Evolutionary conservation across 2,797 vertebrate genomes (phyloP), one percentile per base, ranked within the genome.

Genomic region (Vultur gryphus): DNA sequence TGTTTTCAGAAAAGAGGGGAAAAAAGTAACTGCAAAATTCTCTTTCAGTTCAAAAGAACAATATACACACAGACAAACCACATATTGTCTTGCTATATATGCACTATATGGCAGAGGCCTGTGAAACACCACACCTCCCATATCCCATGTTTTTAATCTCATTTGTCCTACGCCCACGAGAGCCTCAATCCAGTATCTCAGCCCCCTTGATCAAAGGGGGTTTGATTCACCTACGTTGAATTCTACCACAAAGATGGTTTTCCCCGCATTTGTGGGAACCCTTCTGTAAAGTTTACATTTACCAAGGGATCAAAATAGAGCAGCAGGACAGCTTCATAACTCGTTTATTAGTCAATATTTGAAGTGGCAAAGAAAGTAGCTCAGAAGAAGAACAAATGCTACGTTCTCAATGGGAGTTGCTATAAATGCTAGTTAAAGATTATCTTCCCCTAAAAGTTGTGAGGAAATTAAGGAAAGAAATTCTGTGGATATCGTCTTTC

Each of bases 101-200:
- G 19, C 25, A 12, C 13, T 12, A 3, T 3, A 33, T 8, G 21
- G n/a, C 51, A 66, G 48, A 54, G 20, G 18, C 29, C 17, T 3
- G 6, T 15, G 31, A 39, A 71, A 49, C 31, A 55, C 10, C 55
- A 41, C 28, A 43, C 11, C 23, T 26, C 20, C 66, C 37, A 4
- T 6, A 18, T 18, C 39, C 16, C 3, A 4, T 3, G 7, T 9
- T 3, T 44, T 71, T 64, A n/a, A 52, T 24, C 52, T 71, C 24
- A 44, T 69, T 78, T 54, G 8, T 59, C 39, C 43, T 4, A 0
- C 1, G 0, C 48, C 43, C 28, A 37, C 1, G 0, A 78, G 21
- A 65, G 3, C 64, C 37, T 54, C n/a, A 29, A 4, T 6, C 9
- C n/a, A 20, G n/a, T 24, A 49, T 1, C 2, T 0, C 16, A 43